Percentiles rank a stretch among this genome's conserved stretches.
Conservation (phyloP, 2,113 vertebrate genomes). For the Caretta caretta region DNA sequence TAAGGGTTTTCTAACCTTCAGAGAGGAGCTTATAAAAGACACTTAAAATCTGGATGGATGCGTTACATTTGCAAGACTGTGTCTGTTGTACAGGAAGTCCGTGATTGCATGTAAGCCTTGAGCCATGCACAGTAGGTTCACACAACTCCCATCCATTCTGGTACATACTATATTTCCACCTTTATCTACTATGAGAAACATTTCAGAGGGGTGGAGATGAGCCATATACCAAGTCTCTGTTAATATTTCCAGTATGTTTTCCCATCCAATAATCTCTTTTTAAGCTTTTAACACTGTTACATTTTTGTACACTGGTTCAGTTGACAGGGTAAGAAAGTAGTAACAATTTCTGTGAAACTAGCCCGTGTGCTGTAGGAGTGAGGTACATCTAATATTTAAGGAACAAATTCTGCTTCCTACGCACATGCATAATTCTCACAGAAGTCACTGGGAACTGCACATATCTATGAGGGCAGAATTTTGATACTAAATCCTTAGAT, state of each 20-base stretch:
- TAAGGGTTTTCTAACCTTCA: background rate
- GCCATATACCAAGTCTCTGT: rapidly evolving
- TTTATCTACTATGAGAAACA: background rate
- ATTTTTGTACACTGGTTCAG: background rate
- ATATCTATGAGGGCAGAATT: background rate
- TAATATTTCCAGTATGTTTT: background rate
- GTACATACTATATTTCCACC: background rate
- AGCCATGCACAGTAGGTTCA: background rate
- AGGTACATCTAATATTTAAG: background rate
- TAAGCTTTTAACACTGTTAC: background rate
- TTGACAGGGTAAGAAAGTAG: background rate
- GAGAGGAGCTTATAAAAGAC: background rate
- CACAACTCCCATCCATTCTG: background rate
- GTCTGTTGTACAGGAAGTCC: constrained; percentile 17
- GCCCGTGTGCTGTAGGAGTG: background rate
- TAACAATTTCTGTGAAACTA: background rate
- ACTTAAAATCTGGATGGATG: background rate
- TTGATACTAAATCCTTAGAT: background rate
- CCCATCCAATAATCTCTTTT: background rate
- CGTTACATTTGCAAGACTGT: background rate
- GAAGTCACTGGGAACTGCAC: background rate
- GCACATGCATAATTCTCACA: background rate
- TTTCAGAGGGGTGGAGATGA: background rate
- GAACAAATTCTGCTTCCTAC: background rate
- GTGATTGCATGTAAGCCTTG: constrained; percentile 8